A percentile compares a stretch with the other conserved stretches of the same genome.
Evolutionary conservation across 2,113 vertebrate genomes (phyloP).

Genomic region (Paedocypris sp.): DNA sequence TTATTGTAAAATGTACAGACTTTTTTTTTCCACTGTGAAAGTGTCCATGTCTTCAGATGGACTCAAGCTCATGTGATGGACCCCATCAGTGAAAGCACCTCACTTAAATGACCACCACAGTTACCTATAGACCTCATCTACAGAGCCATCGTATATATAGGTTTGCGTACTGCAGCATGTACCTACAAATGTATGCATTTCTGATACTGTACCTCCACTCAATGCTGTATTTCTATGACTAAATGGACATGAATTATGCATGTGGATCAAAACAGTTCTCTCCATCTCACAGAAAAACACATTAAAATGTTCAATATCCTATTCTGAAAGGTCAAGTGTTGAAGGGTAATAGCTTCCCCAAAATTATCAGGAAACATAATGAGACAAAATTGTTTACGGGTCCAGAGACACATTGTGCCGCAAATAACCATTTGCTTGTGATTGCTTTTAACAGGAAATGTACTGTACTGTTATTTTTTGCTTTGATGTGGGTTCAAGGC

Average conservation of each 20-base stretch:
- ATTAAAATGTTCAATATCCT: conserved; percentile 44
- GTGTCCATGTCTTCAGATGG: no score
- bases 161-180: no score
- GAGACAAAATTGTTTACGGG: conserved; percentile 47
- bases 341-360: conserved; percentile 43
- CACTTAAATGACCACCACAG: no score
- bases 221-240: background rate
- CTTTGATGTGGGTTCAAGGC: background rate
- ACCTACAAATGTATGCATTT: no score
- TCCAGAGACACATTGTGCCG: conserved; percentile 38
- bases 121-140: no score
- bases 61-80: no score
- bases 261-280: background rate
- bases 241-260: background rate
- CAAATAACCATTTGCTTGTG: conserved; percentile 17
- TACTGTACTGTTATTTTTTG: background rate
- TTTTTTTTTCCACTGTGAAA: no score
- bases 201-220: background rate
- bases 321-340: conserved; percentile 45
- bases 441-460: conserved; percentile 12
- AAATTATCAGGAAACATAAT: conserved; percentile 43
- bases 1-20: no score
- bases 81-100: no score
- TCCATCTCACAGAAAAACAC: background rate
- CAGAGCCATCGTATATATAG: no score